These are phyloP conservation scores for Pangasianodon gigas DNA, from an alignment of 2,113 vertebrate genomes.

Conservation along the genomic window DNA sequence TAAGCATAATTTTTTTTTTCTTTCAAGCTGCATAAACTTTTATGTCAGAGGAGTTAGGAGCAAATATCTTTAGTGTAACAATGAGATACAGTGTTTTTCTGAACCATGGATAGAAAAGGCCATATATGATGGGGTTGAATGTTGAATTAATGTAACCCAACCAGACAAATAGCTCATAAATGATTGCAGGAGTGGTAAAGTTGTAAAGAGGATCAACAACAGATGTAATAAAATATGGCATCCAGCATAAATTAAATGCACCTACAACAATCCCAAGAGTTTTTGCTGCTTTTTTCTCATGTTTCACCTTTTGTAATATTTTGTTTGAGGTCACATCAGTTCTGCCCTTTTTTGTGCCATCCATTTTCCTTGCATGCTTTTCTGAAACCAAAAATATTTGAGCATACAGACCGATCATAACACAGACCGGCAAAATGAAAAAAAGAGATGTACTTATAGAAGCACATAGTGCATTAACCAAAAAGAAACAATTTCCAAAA, in stretches of 20 bases:
- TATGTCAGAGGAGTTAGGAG: conserved; percentile 49
- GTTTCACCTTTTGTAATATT: conserved; percentile 36
- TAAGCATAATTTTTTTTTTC: not conserved
- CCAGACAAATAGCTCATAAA: conserved; percentile 59
- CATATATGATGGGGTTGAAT: conserved; percentile 62
- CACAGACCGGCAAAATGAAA: conserved; percentile 56
- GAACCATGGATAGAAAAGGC: conserved; percentile 63
- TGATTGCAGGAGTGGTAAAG: conserved; percentile 48
- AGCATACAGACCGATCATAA: conserved; percentile 58
- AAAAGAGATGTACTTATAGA: not conserved
- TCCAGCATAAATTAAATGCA: conserved; percentile 58
- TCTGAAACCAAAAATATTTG: conserved; percentile 60
- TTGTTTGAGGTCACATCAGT: not conserved
- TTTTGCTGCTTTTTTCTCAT: conserved; percentile 61
- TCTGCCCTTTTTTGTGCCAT: conserved; percentile 14
- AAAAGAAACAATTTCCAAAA: conserved; percentile 53
- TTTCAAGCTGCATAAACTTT: conserved; percentile 34
- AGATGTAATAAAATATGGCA: conserved; percentile 55
- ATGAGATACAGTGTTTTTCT: conserved; percentile 57
- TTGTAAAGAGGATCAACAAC: conserved; percentile 51
- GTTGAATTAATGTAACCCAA: conserved; percentile 61
- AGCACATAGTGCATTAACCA: conserved; percentile 50
- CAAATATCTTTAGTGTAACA: conserved; percentile 57
- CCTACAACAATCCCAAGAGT: conserved; percentile 61
- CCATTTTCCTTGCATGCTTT: conserved; percentile 53